These are phyloP conservation scores for Hystrix brachyura DNA, from an alignment of 2,113 vertebrate species.

Conservation along the genomic window DNA sequence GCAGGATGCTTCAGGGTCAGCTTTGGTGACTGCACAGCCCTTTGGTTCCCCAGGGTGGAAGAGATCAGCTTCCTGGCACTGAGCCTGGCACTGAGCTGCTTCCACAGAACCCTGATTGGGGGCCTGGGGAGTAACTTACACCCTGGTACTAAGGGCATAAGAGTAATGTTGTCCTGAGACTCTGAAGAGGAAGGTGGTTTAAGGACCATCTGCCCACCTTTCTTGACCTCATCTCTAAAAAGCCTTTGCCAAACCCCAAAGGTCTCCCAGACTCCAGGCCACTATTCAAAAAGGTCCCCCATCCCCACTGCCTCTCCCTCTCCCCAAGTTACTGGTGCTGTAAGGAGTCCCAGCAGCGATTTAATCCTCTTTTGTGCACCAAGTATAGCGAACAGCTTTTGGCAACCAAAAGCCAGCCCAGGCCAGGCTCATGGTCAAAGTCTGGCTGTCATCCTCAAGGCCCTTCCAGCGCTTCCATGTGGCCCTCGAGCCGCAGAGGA, in stretches of 20 bases:
- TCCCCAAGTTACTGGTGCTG: neutral
- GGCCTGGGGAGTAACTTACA: neutral
- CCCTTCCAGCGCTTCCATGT: neutral
- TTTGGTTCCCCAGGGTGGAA: neutral
- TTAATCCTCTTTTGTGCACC: neutral
- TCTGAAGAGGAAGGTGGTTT: neutral
- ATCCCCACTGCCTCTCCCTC: neutral
- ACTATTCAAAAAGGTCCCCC: rapidly evolving
- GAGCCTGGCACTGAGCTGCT: neutral
- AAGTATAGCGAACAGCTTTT: neutral
- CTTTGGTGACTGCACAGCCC: rapidly evolving
- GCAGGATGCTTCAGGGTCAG: neutral
- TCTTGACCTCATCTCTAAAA: neutral
- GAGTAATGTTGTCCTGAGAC: neutral
- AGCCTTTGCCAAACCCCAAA: neutral
- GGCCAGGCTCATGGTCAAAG: neutral
- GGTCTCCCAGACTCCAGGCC: neutral
- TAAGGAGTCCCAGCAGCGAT: neutral
- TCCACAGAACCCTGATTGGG: neutral
- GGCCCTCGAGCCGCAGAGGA: neutral
- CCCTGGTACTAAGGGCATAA: neutral
- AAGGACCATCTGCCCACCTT: neutral
- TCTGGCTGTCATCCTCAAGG: neutral
- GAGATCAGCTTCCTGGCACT: neutral
- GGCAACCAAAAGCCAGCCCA: neutral